Evolutionary conservation across 2,113 vertebrate species (phyloP).

Genomic region (Strigops habroptila): DNA sequence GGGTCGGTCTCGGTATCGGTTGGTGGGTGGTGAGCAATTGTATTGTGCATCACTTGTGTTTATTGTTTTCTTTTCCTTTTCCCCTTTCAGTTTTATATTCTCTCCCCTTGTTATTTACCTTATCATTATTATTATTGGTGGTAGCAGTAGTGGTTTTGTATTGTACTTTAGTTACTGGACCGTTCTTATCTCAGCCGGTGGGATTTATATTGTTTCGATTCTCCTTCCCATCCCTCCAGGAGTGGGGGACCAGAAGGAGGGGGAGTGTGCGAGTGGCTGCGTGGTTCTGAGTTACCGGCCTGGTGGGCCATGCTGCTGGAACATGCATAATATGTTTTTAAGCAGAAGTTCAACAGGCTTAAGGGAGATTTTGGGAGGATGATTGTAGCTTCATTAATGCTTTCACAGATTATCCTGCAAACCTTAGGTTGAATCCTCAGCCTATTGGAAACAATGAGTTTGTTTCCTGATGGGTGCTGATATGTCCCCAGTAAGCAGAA

Average conservation of each 20-base stretch:
- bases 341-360: background rate
- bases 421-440: background rate
- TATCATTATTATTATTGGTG: background rate
- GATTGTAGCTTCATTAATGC: background rate
- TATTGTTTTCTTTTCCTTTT: background rate
- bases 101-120: background rate
- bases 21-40: background rate
- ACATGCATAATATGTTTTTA: background rate
- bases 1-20: background rate
- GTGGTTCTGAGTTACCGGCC: background rate
- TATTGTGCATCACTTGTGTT: background rate
- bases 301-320: background rate
- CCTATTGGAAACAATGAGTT: background rate
- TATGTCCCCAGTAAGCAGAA: background rate
- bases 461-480: background rate
- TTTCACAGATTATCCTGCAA: background rate
- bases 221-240: background rate
- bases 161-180: background rate
- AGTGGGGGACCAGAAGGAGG: no score
- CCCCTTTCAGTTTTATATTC: background rate
- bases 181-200: background rate
- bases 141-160: background rate
- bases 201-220: background rate
- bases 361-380: background rate
- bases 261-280: background rate